These are phyloP conservation scores for Stenotaenia linearis DNA, from an alignment of 2,888 invertebrate species.

Conservation along the genomic window DNA sequence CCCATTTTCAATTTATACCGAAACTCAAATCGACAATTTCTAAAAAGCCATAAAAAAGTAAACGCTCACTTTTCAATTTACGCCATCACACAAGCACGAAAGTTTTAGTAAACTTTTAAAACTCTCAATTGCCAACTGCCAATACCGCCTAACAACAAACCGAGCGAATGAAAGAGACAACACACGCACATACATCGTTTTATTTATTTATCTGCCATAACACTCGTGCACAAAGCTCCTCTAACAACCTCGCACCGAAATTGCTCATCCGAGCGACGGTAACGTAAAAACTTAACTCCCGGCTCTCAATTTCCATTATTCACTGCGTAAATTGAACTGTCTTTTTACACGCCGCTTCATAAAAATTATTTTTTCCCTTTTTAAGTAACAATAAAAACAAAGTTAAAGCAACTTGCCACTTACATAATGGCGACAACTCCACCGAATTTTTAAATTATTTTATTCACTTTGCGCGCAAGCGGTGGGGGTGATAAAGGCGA, in stretches of 20 bases:
- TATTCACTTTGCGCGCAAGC: background rate
- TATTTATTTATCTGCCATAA: constrained; percentile 5
- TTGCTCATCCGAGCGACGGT: constrained; percentile 7
- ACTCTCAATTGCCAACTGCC: constrained; percentile 17
- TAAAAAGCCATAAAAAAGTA: background rate
- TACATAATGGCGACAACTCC: background rate
- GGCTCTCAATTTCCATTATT: constrained; percentile 16
- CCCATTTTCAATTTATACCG: background rate
- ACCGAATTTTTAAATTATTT: background rate
- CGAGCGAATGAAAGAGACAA: background rate
- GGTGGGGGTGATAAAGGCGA: background rate
- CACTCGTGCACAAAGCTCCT: constrained; percentile 16
- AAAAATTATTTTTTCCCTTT: background rate
- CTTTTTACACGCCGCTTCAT: background rate
- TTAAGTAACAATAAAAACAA: background rate
- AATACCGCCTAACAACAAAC: background rate
- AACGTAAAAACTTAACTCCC: background rate
- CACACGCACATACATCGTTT: background rate
- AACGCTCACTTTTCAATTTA: background rate
- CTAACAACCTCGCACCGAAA: background rate
- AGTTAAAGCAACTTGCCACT: background rate
- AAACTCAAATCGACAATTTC: background rate
- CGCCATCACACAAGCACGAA: background rate
- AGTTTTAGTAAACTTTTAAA: background rate
- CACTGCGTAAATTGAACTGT: constrained; percentile 12